Evolutionary conservation across 2,888 invertebrate species (phyloP).

Genomic region (Dascillus cervinus): DNA sequence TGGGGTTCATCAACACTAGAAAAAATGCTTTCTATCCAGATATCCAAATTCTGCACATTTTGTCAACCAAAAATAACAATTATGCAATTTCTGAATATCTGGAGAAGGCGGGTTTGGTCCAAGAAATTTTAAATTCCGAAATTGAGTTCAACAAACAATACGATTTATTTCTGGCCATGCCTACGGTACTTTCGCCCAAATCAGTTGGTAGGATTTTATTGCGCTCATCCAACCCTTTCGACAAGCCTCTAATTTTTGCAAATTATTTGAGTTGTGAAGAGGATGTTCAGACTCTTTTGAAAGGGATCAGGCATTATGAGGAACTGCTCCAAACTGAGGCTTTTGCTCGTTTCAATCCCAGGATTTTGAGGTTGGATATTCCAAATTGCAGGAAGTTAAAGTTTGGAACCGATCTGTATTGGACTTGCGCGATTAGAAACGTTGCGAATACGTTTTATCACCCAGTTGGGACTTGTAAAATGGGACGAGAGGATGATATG

Average conservation of each 20-base stretch:
- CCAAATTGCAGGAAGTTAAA: conserved; percentile 43
- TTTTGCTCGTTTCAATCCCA: conserved; percentile 37
- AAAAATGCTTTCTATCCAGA: conserved; percentile 49
- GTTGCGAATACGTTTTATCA: conserved; percentile 28
- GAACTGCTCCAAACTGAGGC: conserved; percentile 39
- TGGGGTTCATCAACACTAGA: conserved; percentile 43
- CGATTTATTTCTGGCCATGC: no score
- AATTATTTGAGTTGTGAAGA: conserved; percentile 51
- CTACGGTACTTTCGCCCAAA: conserved; percentile 67
- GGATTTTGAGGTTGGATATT: conserved; percentile 34
- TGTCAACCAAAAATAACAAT: no score
- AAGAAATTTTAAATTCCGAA: conserved; percentile 76
- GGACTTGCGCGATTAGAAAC: conserved; percentile 42
- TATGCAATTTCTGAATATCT: no score
- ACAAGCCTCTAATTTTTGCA: conserved; percentile 52
- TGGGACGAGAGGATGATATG: conserved; percentile 56
- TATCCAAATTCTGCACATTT: conserved; percentile 46
- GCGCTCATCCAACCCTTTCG: conserved; percentile 46
- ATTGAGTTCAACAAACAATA: conserved; percentile 60
- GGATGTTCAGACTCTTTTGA: conserved; percentile 44
- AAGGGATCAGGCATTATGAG: conserved; percentile 42
- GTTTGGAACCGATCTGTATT: conserved; percentile 44
- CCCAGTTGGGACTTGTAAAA: conserved; percentile 49
- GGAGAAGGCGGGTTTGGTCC: conserved; percentile 71
- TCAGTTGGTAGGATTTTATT: conserved; percentile 50